A percentile compares a stretch with the other conserved stretches of the same genome.
phyloP scores from a whole-genome alignment of 92 coral and sea anemone genomes.

The Palythoa grandiflora region DNA sequence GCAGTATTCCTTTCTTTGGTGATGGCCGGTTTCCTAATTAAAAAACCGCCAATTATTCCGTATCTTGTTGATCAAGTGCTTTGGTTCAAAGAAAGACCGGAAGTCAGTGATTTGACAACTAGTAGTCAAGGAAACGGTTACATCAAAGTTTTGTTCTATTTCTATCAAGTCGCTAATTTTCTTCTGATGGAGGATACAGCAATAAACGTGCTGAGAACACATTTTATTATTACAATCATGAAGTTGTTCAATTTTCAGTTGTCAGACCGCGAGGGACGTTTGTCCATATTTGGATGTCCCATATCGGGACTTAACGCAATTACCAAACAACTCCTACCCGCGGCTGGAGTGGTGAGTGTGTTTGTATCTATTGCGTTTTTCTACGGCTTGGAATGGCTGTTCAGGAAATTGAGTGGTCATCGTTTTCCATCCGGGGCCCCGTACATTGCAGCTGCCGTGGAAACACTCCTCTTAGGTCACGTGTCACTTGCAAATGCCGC shows the following conservation, averaged over 20 bases:
- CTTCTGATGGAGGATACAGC: conserved; percentile 53
- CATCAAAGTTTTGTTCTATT: conserved; percentile 61
- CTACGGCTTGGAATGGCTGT: conserved; percentile 9
- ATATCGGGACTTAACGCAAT: conserved; percentile 27
- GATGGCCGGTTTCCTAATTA: conserved; percentile 40
- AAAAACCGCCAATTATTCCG: conserved; percentile 34
- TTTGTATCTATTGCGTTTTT: conserved; percentile 9
- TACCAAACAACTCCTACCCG: conserved; percentile 34
- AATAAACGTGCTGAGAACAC: conserved; percentile 36
- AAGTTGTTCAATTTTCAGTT: conserved; percentile 55
- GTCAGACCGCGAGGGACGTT: conserved; percentile 22
- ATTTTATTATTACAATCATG: conserved; percentile 27
- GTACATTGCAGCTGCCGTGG: conserved; percentile 43
- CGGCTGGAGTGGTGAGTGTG: conserved; percentile 26
- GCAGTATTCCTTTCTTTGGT: conserved; percentile 28
- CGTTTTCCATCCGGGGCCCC: conserved; percentile 2
- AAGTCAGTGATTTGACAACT: neutral
- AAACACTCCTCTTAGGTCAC: conserved; percentile 40
- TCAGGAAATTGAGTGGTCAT: neutral
- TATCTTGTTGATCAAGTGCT: conserved; percentile 19
- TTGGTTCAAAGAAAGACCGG: conserved; percentile 48
- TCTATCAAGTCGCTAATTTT: conserved; percentile 62
- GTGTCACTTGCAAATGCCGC: conserved; percentile 27
- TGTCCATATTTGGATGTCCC: conserved; percentile 21
- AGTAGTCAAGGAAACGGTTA: conserved; percentile 35